Conservation (phyloP, 2,113 vertebrate genomes). For the Istiophorus platypterus region DNA sequence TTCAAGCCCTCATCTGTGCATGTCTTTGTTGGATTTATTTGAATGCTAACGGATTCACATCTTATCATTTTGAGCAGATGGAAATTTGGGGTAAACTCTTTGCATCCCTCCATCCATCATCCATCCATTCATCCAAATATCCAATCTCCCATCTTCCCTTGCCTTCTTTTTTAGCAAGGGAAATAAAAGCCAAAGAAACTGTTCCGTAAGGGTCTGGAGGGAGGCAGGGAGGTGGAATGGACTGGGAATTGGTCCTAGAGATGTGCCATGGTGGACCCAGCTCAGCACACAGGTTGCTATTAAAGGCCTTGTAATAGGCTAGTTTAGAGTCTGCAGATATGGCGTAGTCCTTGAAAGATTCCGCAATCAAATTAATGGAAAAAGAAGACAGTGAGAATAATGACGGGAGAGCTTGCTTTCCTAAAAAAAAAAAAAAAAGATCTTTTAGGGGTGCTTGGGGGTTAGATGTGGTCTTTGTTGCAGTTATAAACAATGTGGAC, state of each 20-base stretch:
- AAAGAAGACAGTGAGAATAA: slow-evolving; percentile 17
- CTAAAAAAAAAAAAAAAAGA: slow-evolving; percentile 9
- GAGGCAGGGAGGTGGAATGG: slow-evolving; percentile 21
- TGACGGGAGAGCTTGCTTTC: slow-evolving; percentile 21
- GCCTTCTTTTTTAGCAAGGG: slow-evolving; percentile 6
- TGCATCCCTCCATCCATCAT: slow-evolving; percentile 3
- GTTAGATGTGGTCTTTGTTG: slow-evolving; percentile 14
- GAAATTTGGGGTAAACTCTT: slow-evolving; percentile 20
- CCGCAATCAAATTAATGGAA: slow-evolving; percentile 55
- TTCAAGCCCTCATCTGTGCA: neutral
- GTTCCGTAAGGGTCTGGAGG: slow-evolving; percentile 29
- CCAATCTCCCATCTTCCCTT: slow-evolving; percentile 28
- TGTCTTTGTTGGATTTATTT: slow-evolving; percentile 37
- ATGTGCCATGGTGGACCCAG: slow-evolving; percentile 42
- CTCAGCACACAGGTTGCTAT: slow-evolving; percentile 60
- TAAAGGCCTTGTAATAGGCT: slow-evolving; percentile 68
- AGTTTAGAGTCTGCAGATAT: slow-evolving; percentile 68
- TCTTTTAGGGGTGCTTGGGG: slow-evolving; percentile 6
- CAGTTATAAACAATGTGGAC: neutral
- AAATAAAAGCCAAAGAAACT: slow-evolving; percentile 44
- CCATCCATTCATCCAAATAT: slow-evolving; percentile 15
- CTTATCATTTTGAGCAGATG: neutral
- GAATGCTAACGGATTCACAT: slow-evolving; percentile 1
- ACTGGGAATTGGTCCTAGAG: slow-evolving; percentile 50
- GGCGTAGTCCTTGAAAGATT: slow-evolving; percentile 63